Percentiles rank a stretch among this genome's conserved stretches.
Evolutionary conservation across 1,140 invertebrate genomes (phyloP).

Genomic region (Anadara kagoshimensis): DNA sequence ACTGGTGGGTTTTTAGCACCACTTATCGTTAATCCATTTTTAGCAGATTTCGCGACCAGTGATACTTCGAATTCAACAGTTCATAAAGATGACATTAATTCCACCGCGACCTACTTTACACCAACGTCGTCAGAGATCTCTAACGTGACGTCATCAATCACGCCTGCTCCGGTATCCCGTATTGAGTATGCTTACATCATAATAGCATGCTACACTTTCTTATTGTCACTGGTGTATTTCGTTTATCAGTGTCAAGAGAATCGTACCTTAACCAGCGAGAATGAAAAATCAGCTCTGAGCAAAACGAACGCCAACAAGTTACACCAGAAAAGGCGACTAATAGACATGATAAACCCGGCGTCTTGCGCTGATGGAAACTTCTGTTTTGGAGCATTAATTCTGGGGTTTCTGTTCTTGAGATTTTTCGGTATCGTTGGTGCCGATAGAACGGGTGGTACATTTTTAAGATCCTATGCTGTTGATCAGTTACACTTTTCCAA

Average conservation of each 20-base stretch:
- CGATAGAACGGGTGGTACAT: conserved; percentile 3
- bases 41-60: not conserved
- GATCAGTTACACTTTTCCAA: conserved; percentile 9
- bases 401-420: conserved; percentile 4
- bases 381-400: not conserved
- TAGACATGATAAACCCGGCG: not conserved
- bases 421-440: not conserved
- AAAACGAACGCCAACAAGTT: not conserved
- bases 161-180: not conserved
- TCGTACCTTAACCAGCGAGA: not conserved
- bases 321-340: not conserved
- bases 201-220: not conserved
- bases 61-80: not conserved
- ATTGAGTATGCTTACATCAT: not conserved
- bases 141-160: not conserved
- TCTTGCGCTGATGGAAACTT: not conserved
- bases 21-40: not conserved
- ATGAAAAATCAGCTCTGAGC: not conserved
- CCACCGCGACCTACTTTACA: not conserved
- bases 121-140: not conserved
- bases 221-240: not conserved
- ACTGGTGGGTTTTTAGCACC: not conserved
- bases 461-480: conserved; percentile 9
- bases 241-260: not conserved
- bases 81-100: not conserved